Evolutionary conservation across 2,113 vertebrate species (phyloP).

Genomic region (Pyrgilauda ruficollis): DNA sequence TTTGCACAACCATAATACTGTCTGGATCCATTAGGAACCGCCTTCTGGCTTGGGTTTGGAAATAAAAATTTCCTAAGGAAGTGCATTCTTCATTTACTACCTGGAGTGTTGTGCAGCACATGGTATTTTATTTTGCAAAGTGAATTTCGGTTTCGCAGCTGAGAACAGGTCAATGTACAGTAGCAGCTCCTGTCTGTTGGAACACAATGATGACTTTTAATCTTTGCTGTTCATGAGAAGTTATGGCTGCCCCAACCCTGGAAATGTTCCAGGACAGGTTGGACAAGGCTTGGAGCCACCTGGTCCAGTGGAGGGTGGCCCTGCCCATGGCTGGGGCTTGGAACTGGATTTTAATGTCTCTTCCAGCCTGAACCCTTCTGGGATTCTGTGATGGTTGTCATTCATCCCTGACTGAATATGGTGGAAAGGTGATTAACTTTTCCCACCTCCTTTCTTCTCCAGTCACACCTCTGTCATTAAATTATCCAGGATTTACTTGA

Average conservation of each 20-base stretch:
- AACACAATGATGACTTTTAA: background rate
- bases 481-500: background rate
- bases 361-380: fast-evolving
- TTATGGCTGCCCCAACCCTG: background rate
- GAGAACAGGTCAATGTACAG: background rate
- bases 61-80: background rate
- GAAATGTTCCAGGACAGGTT: background rate
- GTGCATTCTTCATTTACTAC: background rate
- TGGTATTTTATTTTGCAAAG: background rate
- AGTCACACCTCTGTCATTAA: background rate
- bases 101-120: background rate
- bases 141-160: background rate
- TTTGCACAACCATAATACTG: background rate
- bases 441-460: background rate
- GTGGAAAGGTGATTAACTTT: background rate
- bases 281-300: background rate
- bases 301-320: background rate
- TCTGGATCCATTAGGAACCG: background rate
- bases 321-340: background rate
- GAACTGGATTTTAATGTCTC: background rate
- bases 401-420: background rate
- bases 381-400: background rate
- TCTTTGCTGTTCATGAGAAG: background rate
- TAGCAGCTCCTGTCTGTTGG: background rate
- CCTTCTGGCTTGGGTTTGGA: background rate